phyloP scores from a whole-genome alignment of 2,113 vertebrate species.

The Silurus glanis region DNA sequence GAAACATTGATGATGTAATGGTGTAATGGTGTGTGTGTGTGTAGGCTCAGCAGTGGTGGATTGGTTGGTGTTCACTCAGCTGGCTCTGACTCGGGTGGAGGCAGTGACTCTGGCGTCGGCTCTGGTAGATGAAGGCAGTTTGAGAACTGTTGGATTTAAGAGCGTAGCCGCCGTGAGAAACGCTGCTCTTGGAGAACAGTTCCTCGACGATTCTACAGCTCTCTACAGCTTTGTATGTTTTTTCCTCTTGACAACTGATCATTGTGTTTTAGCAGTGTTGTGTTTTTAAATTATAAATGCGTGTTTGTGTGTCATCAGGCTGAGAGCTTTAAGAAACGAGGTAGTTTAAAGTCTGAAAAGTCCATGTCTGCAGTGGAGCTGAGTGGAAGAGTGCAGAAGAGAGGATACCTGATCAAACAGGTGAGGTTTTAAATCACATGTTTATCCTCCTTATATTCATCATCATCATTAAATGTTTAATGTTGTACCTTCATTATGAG shows the following conservation, averaged over 20 bases:
- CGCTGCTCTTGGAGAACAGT: constrained; percentile 79
- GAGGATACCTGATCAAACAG: constrained; percentile 93
- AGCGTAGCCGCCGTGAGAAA: constrained; percentile 79
- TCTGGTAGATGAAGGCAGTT: constrained; percentile 85
- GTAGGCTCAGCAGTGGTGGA: constrained; percentile 88
- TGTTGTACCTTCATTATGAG: not conserved
- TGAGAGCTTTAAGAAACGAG: constrained; percentile 81
- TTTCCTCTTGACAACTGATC: not conserved
- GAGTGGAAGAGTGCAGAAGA: constrained; percentile 85
- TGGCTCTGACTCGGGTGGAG: constrained; percentile 81
- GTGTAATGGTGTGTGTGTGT: constrained; percentile 6
- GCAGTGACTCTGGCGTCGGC: constrained; percentile 85
- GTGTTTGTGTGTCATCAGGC: constrained; percentile 66
- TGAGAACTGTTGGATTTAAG: constrained; percentile 77
- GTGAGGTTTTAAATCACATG: constrained; percentile 60
- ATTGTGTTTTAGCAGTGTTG: not conserved
- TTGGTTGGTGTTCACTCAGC: constrained; percentile 86
- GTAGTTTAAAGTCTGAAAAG: constrained; percentile 77
- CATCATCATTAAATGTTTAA: not conserved
- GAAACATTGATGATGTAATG: not conserved
- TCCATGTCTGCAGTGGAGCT: constrained; percentile 80
- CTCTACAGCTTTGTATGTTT: constrained; percentile 89
- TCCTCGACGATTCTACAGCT: constrained; percentile 87
- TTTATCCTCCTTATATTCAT: not conserved
- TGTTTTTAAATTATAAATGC: not conserved